Conservation (phyloP, 2,888 invertebrate species). For the Aproaerema taeniolella region DNA sequence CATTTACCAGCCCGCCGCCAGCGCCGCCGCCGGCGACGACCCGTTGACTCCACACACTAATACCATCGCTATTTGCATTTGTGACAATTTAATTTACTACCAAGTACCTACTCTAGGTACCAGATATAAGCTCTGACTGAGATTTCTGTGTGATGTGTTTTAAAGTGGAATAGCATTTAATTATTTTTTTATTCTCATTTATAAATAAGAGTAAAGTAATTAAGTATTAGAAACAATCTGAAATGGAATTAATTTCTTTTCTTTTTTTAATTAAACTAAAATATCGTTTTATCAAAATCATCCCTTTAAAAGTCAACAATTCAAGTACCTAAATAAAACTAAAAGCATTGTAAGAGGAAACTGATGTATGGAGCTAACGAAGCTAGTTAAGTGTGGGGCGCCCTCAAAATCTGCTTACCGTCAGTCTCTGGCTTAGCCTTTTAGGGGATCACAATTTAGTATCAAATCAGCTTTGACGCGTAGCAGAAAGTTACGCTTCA, state of each 20-base stretch:
- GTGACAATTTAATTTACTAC: constrained; percentile 1
- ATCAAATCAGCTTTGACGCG: neutral
- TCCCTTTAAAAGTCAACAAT: too few relatives aligned
- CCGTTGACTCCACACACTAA: neutral
- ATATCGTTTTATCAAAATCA: too few relatives aligned
- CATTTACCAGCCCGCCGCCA: constrained; percentile 62
- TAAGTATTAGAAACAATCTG: too few relatives aligned
- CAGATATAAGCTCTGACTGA: neutral
- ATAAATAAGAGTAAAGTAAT: too few relatives aligned
- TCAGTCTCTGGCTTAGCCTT: constrained; percentile 29
- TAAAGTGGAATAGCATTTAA: neutral
- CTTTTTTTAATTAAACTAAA: too few relatives aligned
- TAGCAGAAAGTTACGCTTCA: neutral
- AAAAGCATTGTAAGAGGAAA: too few relatives aligned
- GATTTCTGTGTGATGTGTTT: neutral
- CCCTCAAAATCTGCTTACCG: constrained; percentile 42
- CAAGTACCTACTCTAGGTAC: neutral
- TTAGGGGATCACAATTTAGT: constrained; percentile 12
- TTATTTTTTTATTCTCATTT: too few relatives aligned
- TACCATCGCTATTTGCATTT: neutral
- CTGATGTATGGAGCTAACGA: constrained; percentile 47
- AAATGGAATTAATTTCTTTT: too few relatives aligned
- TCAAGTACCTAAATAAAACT: too few relatives aligned
- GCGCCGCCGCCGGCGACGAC: constrained; percentile 5
- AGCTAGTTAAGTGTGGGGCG: constrained; percentile 42